Evolutionary conservation across 2,888 invertebrate species (phyloP).

Genomic region (Spisula solida): DNA sequence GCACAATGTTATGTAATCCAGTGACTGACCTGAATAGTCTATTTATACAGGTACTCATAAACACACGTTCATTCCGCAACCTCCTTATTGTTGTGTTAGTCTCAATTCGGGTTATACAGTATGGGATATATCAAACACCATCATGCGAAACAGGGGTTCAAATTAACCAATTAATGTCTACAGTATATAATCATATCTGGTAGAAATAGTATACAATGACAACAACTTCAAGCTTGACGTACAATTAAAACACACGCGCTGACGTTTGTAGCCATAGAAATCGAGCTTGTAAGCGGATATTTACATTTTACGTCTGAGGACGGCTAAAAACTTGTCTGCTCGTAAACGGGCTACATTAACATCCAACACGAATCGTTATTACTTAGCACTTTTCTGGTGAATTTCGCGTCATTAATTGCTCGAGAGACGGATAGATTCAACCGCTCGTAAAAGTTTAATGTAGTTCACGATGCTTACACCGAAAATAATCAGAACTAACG

Average conservation of each 20-base stretch:
- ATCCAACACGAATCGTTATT: conserved; percentile 9
- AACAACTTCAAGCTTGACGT: conserved; percentile 30
- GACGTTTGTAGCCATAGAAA: conserved; percentile 36
- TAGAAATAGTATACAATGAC: neutral
- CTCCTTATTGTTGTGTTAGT: neutral
- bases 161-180: conserved; percentile 2
- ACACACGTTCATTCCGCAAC: neutral
- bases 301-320: conserved; percentile 10
- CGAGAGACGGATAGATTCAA: conserved; percentile 6
- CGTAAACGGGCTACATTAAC: neutral
- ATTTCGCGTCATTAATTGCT: conserved; percentile 13
- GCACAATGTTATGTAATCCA: too few species aligned
- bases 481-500: conserved; percentile 8
- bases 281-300: neutral
- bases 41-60: too few species aligned
- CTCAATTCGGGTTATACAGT: neutral
- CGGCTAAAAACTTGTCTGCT: neutral
- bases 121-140: neutral
- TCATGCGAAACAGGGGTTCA: neutral
- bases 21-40: too few species aligned
- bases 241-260: conserved; percentile 36
- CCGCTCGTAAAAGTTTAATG: conserved; percentile 11
- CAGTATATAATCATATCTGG: neutral
- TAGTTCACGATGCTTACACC: neutral
- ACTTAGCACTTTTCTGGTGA: conserved; percentile 22